Base-by-base conservation (phyloP, 2,797 vertebrate species). In the Crocidura indochinensis region DNA sequence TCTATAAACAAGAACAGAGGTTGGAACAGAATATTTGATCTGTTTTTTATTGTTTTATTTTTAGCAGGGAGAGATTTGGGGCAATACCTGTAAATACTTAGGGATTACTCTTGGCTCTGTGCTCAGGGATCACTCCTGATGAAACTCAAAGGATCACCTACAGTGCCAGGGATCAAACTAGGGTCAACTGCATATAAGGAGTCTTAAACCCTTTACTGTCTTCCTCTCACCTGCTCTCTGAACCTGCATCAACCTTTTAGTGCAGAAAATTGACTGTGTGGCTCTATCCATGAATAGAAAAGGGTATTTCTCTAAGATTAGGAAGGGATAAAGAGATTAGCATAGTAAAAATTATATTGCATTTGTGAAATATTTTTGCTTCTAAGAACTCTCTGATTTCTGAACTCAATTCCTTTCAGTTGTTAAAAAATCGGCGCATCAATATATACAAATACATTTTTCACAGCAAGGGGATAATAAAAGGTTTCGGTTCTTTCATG, bases 311-410 rank as follows among this genome's bases (percentile, higher is more conserved):
- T 82, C 17, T 69, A 8, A 19, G 27, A 62, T 73, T 10, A 53
- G 76, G 64, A 62, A 86, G 31, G 19, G 68, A 65, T 22, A 64
- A 27, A 26, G 27, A 65, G 24, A 73, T 56, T 10, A n/a, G 17
- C 64, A 29, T 88, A 62, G 71, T 20, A 24, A 46, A 46, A 15
- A 7, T 51, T 46, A 24, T 62, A 60, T 31, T 44, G 10, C 27
- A 38, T 53, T 53, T 93, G 71, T 76, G 6, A 73, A 72, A 38
- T 46, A 38, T 27, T 88, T 85, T 68, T 69, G 74, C 46, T 62
- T 56, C 64, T 68, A 56, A 80, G n/a, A 87, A 29, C 82, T 46
- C 31, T 15, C 60, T 56, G 74, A 51, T 83, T 47, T 72, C 81
- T 49, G 49, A 91, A 72, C 62, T 62, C 68, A 29, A 62, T 65